Percentiles rank a stretch among this genome's conserved stretches.
These are phyloP conservation scores for Macaria liturata DNA, from an alignment of 2,888 invertebrate genomes.

Conservation along the genomic window DNA sequence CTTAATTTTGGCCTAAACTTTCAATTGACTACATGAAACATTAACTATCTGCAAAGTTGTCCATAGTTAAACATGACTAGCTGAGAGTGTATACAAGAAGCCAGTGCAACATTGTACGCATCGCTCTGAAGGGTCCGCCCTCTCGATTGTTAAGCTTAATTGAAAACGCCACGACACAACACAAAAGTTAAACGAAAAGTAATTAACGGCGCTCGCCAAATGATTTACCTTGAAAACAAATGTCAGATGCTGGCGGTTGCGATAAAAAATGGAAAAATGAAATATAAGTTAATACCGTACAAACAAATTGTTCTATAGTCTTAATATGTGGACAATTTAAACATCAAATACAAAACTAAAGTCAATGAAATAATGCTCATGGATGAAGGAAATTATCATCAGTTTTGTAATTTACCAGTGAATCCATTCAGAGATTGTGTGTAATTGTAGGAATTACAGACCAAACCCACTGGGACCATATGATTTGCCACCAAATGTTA, in stretches of 20 bases:
- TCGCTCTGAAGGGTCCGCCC: constrained; percentile 14
- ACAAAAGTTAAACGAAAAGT: constrained; percentile 34
- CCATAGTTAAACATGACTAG: too few relatives aligned
- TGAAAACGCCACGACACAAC: constrained; percentile 17
- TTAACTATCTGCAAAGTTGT: too few relatives aligned
- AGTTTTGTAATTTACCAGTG: background rate
- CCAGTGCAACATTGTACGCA: constrained; percentile 23
- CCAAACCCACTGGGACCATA: too few relatives aligned
- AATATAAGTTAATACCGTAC: constrained; percentile 50
- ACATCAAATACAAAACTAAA: constrained; percentile 14
- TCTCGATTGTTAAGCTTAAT: constrained; percentile 17
- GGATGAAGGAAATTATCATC: constrained; percentile 10
- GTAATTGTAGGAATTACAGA: too few relatives aligned
- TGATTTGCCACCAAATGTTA: too few relatives aligned
- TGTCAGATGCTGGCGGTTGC: constrained; percentile 80
- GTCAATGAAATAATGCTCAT: constrained; percentile 10
- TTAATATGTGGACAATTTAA: background rate
- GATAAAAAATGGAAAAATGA: constrained; percentile 67
- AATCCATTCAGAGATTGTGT: too few relatives aligned
- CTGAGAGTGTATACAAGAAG: constrained; percentile 24
- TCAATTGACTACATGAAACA: too few relatives aligned
- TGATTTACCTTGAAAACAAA: constrained; percentile 79
- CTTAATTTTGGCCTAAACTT: too few relatives aligned
- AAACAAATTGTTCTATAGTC: constrained; percentile 24
- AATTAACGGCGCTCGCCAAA: constrained; percentile 47